Percentiles rank a stretch among this genome's conserved stretches.
These are phyloP conservation scores for Drosophila basisetae DNA, from an alignment of 2,888 invertebrate genomes.

Conservation along the genomic window DNA sequence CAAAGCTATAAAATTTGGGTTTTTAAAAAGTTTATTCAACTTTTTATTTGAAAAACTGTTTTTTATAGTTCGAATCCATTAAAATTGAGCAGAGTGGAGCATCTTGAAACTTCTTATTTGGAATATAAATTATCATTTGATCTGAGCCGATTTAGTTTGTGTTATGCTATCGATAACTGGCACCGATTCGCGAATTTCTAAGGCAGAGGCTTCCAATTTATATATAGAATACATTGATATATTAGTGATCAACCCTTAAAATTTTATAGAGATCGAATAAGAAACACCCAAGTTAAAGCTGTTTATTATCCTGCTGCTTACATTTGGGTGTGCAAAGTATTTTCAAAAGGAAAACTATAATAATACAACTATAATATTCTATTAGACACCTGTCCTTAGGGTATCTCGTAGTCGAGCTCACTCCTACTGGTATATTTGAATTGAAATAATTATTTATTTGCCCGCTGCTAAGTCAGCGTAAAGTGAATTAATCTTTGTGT, in stretches of 20 bases:
- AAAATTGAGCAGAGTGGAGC: background rate
- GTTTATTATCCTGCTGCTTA: background rate
- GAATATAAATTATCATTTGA: background rate
- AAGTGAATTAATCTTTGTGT: background rate
- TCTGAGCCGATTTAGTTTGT: background rate
- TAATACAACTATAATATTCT: background rate
- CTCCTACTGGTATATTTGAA: background rate
- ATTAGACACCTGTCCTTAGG: background rate
- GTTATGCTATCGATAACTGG: background rate
- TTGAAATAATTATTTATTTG: background rate
- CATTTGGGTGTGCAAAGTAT: background rate
- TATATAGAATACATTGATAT: background rate
- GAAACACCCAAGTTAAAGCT: background rate
- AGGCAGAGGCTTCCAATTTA: fast-evolving
- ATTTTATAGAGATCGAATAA: background rate
- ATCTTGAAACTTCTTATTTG: background rate
- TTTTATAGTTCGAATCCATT: background rate
- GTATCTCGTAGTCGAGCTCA: background rate
- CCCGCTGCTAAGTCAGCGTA: background rate
- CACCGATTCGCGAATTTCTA: background rate
- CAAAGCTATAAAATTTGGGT: background rate
- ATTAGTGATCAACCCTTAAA: background rate
- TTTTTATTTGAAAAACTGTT: background rate
- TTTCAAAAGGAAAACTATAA: background rate
- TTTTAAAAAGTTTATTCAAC: background rate